phyloP scores from a whole-genome alignment of 1,140 invertebrate species.

The Ceratina australensis region DNA sequence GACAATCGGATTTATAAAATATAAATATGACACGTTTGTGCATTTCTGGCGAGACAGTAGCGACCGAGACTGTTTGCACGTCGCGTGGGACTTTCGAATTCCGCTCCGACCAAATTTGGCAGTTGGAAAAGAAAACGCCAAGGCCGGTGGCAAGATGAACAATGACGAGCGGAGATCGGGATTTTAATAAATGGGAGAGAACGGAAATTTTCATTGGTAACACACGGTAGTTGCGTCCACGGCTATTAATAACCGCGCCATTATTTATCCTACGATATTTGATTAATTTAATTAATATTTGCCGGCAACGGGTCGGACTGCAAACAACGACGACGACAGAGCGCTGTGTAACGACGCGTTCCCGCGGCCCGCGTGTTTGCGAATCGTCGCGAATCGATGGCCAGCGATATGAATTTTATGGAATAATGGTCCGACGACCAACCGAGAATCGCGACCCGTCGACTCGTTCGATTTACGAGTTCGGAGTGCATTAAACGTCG shows the following conservation, averaged over 20 bases:
- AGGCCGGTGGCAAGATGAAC: background rate
- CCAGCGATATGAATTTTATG: conserved; percentile 24
- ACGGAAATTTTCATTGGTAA: background rate
- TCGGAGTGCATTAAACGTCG: conserved; percentile 20
- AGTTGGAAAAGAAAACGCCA: background rate
- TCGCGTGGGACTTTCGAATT: conserved; percentile 23
- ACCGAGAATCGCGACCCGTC: conserved; percentile 13
- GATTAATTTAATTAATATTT: conserved; percentile 43
- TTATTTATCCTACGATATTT: conserved; percentile 40
- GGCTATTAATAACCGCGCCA: conserved; percentile 37
- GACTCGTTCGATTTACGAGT: conserved; percentile 3
- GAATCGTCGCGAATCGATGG: conserved; percentile 11
- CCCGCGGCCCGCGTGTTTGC: background rate
- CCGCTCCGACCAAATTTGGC: conserved; percentile 8
- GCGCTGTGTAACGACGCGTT: background rate
- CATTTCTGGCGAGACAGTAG: background rate
- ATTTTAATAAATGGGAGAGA: background rate
- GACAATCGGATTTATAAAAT: too few relatives aligned
- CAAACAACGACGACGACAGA: conserved; percentile 8
- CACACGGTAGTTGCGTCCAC: background rate
- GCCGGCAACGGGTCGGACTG: background rate
- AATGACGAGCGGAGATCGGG: background rate
- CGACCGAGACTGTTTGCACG: background rate
- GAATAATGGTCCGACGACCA: conserved; percentile 19
- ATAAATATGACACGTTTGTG: too few relatives aligned